These are phyloP conservation scores for Tubulanus polymorphus DNA, from an alignment of 2,888 invertebrate genomes.

Conservation along the genomic window DNA sequence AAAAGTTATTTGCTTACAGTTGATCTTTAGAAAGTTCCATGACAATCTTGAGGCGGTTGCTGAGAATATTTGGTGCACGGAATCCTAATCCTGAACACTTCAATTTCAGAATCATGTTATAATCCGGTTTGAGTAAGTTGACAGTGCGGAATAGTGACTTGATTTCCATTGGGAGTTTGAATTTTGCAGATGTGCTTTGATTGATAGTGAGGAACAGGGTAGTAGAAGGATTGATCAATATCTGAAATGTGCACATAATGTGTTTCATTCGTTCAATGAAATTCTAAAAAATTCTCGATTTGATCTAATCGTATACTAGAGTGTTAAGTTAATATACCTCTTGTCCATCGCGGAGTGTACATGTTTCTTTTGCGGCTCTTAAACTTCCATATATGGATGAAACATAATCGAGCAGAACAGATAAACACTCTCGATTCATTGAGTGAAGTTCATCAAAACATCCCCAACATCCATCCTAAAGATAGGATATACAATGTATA, in stretches of 20 bases:
- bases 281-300: not conserved
- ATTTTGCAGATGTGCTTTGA: constrained; percentile 17
- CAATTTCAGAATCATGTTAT: constrained; percentile 41
- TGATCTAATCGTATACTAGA: too few species aligned
- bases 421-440: constrained; percentile 33
- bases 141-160: constrained; percentile 45
- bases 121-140: constrained; percentile 44
- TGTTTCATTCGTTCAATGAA: not conserved
- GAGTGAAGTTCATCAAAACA: constrained; percentile 49
- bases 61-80: constrained; percentile 44
- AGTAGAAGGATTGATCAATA: constrained; percentile 31
- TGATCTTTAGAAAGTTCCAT: constrained; percentile 46
- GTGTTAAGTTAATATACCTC: constrained; percentile 41
- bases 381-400: constrained; percentile 41
- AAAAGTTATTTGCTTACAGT: constrained; percentile 42
- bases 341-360: constrained; percentile 41
- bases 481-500: not conserved
- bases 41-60: constrained; percentile 41
- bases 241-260: constrained; percentile 23
- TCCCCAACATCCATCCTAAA: constrained; percentile 52
- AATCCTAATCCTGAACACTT: constrained; percentile 48
- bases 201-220: constrained; percentile 44
- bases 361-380: constrained; percentile 29
- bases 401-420: constrained; percentile 43
- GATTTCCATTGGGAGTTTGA: constrained; percentile 34